Evolutionary conservation across 2,888 invertebrate species (phyloP).

Genomic region (Cordilura impudica): DNA sequence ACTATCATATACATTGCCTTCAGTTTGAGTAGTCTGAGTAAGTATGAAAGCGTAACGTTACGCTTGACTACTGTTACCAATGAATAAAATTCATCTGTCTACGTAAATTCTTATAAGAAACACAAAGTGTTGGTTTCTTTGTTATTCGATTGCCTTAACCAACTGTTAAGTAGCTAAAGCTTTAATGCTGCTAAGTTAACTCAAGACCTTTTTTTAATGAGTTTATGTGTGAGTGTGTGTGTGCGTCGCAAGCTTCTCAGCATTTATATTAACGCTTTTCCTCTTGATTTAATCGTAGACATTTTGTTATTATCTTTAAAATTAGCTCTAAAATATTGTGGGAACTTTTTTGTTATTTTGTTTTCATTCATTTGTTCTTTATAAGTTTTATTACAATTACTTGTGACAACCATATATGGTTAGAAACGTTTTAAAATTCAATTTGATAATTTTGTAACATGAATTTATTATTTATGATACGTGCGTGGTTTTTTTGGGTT

Average conservation of each 20-base stretch:
- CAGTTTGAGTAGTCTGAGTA: background rate
- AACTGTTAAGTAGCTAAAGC: slow-evolving; percentile 36
- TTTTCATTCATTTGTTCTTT: background rate
- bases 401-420: slow-evolving; percentile 45
- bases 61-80: background rate
- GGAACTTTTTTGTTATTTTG: slow-evolving; percentile 13
- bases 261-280: slow-evolving; percentile 40
- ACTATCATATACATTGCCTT: too few species aligned
- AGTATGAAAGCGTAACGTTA: slow-evolving; percentile 6
- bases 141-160: background rate
- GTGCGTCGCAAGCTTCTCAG: background rate
- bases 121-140: background rate
- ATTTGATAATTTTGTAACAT: slow-evolving; percentile 41
- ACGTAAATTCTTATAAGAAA: background rate
- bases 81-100: background rate
- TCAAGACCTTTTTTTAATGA: background rate
- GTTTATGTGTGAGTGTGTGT: background rate
- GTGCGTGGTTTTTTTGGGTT: background rate
- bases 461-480: slow-evolving; percentile 23
- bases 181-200: slow-evolving; percentile 12
- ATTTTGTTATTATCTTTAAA: background rate
- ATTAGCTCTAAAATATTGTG: slow-evolving; percentile 4
- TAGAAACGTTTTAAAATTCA: slow-evolving; percentile 45
- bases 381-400: slow-evolving; percentile 24
- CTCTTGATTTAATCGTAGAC: slow-evolving; percentile 25